A percentile compares a stretch with the other conserved stretches of the same genome.
These are phyloP conservation scores for Aplocera efformata DNA, from an alignment of 2,888 invertebrate species.

Conservation along the genomic window DNA sequence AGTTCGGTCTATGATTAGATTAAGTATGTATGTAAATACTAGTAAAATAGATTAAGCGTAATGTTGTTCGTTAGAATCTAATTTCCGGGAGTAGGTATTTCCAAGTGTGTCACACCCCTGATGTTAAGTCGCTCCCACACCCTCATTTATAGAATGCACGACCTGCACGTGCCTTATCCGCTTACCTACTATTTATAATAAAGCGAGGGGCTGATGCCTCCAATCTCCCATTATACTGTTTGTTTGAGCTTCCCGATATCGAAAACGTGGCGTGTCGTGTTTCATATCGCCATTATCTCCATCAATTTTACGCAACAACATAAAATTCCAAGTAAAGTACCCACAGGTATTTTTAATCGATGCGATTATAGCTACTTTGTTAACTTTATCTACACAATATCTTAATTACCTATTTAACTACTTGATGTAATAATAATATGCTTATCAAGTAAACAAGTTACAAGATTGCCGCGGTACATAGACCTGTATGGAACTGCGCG, in stretches of 20 bases:
- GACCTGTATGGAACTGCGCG: constrained; percentile 4
- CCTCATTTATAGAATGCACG: constrained; percentile 63
- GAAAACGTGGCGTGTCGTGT: constrained; percentile 20
- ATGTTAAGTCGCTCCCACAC: constrained; percentile 39
- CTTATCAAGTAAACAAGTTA: constrained; percentile 8
- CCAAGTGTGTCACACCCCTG: constrained; percentile 23
- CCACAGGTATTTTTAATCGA: too few relatives aligned
- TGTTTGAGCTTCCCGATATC: constrained; percentile 23
- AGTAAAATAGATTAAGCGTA: too few relatives aligned
- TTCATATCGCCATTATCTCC: constrained; percentile 5
- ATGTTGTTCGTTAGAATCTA: too few relatives aligned
- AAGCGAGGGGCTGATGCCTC: constrained; percentile 39
- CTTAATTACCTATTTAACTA: constrained; percentile 7
- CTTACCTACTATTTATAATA: constrained; percentile 69
- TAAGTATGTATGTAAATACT: too few relatives aligned
- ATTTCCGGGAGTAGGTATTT: background rate
- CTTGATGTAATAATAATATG: background rate
- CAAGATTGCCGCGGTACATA: constrained; percentile 7
- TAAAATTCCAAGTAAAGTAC: too few relatives aligned
- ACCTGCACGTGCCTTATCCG: constrained; percentile 71
- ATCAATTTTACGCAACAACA: constrained; percentile 2
- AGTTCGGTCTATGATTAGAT: too few relatives aligned
- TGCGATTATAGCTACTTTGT: too few relatives aligned
- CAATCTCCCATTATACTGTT: constrained; percentile 30
- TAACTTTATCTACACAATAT: background rate